phyloP scores from a whole-genome alignment of 2,797 vertebrate species.

The Zenarchopterus dispar region DNA sequence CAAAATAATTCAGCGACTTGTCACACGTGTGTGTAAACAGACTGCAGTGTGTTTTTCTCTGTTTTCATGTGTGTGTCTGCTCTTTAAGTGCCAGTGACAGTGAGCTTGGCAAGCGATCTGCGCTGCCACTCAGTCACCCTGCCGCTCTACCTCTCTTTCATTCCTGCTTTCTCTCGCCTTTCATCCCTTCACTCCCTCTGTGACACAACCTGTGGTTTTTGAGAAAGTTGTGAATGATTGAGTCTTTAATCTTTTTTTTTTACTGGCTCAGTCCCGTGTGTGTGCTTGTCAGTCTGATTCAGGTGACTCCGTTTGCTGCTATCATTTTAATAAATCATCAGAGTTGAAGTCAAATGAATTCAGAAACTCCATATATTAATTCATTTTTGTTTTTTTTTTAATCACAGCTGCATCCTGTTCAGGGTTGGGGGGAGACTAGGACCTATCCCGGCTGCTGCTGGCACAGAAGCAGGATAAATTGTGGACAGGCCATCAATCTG shows the following conservation, averaged over 20 bases:
- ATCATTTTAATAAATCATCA: constrained; percentile 16
- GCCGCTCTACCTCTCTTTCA: constrained; percentile 52
- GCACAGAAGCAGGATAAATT: too few species aligned
- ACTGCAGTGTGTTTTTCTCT: constrained; percentile 18
- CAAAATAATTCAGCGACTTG: too few species aligned
- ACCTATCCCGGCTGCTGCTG: neutral
- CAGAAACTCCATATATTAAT: neutral
- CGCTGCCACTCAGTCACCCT: constrained; percentile 69
- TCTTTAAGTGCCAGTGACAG: constrained; percentile 62
- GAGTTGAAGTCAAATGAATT: constrained; percentile 23
- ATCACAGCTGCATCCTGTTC: neutral
- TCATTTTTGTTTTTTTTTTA: neutral
- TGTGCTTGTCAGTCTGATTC: constrained; percentile 14
- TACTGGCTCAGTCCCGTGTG: neutral
- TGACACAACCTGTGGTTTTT: constrained; percentile 58
- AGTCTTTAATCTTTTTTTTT: constrained; percentile 61
- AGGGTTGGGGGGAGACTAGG: neutral
- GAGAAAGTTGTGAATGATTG: constrained; percentile 62
- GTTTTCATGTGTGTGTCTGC: constrained; percentile 30
- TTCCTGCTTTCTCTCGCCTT: constrained; percentile 54
- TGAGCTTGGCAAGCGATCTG: constrained; percentile 67
- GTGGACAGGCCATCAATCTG: neutral
- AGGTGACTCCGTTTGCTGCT: constrained; percentile 10
- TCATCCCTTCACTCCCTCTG: constrained; percentile 62
- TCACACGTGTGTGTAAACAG: neutral